A percentile compares a stretch with the other conserved stretches of the same genome.
phyloP scores from a whole-genome alignment of 1,140 invertebrate genomes.

The Monochamus saltuarius region DNA sequence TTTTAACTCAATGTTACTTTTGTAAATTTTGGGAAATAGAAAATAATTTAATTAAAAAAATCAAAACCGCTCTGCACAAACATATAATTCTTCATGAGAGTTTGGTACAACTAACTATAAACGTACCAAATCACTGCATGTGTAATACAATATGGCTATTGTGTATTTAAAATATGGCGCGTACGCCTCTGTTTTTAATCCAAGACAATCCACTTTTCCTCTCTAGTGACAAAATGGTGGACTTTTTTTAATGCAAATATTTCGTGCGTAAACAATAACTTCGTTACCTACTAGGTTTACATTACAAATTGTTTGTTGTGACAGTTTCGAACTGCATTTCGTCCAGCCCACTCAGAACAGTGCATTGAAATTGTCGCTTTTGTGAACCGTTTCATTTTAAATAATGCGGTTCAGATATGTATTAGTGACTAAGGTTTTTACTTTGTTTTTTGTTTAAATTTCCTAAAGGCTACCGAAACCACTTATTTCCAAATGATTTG shows the following conservation, averaged over 20 bases:
- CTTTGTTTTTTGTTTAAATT: not conserved
- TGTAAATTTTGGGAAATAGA: too few species aligned
- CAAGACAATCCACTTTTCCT: slow-evolving; percentile 14
- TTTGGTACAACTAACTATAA: too few species aligned
- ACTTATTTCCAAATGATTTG: not conserved
- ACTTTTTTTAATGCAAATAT: slow-evolving; percentile 20
- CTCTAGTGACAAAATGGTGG: slow-evolving; percentile 8
- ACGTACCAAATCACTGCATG: too few species aligned
- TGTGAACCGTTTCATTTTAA: not conserved
- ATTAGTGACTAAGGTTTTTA: not conserved
- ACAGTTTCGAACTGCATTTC: slow-evolving; percentile 7
- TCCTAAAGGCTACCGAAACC: not conserved
- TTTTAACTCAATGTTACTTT: too few species aligned
- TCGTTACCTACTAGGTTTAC: slow-evolving; percentile 13
- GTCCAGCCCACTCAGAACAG: not conserved
- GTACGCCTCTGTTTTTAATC: slow-evolving; percentile 2
- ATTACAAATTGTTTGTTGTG: slow-evolving; percentile 23
- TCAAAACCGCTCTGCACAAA: too few species aligned
- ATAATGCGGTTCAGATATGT: not conserved
- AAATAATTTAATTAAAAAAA: too few species aligned
- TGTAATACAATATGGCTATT: too few species aligned
- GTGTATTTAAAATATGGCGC: too few species aligned
- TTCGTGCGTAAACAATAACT: slow-evolving; percentile 30
- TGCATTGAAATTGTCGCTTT: not conserved
- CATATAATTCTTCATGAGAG: too few species aligned